Evolutionary conservation across 2,113 vertebrate species (phyloP).

Genomic region (Cavia porcellus): DNA sequence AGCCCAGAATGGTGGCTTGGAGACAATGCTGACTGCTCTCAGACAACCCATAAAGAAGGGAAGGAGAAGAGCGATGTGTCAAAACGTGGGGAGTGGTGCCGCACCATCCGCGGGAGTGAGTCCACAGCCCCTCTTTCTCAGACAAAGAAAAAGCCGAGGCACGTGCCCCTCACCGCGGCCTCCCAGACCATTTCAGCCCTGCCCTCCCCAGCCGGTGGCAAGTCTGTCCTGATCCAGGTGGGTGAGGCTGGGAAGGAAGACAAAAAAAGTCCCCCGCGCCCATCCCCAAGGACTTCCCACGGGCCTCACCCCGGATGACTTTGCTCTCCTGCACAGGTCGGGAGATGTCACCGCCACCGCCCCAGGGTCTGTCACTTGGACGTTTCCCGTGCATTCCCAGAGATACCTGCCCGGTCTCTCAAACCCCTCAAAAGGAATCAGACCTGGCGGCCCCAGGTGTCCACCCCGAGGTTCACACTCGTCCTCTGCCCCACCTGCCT

Average conservation of each 20-base stretch:
- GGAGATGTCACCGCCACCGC: slow-evolving; percentile 33
- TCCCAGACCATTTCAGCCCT: background rate
- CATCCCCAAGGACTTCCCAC: slow-evolving; percentile 61
- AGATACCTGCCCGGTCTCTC: background rate
- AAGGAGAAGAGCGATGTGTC: background rate
- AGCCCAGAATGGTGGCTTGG: background rate
- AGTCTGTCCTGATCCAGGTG: background rate
- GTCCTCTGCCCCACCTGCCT: background rate
- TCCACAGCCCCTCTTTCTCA: slow-evolving; percentile 54
- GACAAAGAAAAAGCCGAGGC: slow-evolving; percentile 86
- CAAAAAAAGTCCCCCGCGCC: background rate
- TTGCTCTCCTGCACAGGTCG: slow-evolving; percentile 37
- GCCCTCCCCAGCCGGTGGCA: background rate
- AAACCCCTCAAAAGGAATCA: background rate
- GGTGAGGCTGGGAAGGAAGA: background rate
- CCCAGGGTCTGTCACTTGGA: slow-evolving; percentile 35
- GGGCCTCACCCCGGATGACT: slow-evolving; percentile 77
- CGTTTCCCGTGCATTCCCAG: slow-evolving; percentile 42
- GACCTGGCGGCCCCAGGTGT: background rate
- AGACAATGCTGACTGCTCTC: slow-evolving; percentile 23
- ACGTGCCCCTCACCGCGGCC: background rate
- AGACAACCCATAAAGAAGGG: background rate
- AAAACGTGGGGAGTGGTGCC: slow-evolving; percentile 60
- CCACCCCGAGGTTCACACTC: background rate
- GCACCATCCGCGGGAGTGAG: slow-evolving; percentile 62